phyloP scores from a whole-genome alignment of 92 coral and sea anemone species.

The Parazoanthus atlanticus region DNA sequence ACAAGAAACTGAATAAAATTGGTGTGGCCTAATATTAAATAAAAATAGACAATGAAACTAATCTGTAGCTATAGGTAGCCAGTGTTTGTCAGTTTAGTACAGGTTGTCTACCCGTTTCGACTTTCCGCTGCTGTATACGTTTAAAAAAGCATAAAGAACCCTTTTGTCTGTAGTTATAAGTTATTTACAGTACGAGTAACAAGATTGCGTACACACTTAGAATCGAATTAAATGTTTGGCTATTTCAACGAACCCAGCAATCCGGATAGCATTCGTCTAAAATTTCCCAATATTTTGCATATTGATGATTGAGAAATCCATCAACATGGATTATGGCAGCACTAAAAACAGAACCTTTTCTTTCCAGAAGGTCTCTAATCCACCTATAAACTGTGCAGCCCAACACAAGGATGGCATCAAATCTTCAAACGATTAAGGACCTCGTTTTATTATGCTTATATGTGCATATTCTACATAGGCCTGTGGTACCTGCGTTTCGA shows the following conservation, averaged over 20 bases:
- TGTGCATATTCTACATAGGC: background rate
- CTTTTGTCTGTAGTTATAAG: too few species aligned
- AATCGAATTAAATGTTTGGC: background rate
- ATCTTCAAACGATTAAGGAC: background rate
- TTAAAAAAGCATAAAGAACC: background rate
- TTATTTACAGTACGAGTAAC: too few species aligned
- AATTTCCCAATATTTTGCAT: background rate
- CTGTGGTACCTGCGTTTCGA: background rate
- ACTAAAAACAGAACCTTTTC: background rate
- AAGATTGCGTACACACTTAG: too few species aligned
- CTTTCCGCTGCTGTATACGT: background rate
- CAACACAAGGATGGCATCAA: background rate
- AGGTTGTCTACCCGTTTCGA: background rate
- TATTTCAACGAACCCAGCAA: background rate
- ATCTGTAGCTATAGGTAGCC: too few species aligned
- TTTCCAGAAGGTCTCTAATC: background rate
- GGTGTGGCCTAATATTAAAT: too few species aligned
- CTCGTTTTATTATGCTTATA: background rate
- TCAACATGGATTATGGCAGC: slow-evolving; percentile 16
- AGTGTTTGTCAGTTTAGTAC: background rate
- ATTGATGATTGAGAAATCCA: background rate
- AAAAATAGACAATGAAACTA: too few species aligned
- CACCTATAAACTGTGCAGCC: background rate
- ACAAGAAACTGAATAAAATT: too few species aligned
- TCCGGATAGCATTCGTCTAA: background rate